Evolutionary conservation across 2,113 vertebrate genomes (phyloP).

Genomic region (Tetrao urogallus): DNA sequence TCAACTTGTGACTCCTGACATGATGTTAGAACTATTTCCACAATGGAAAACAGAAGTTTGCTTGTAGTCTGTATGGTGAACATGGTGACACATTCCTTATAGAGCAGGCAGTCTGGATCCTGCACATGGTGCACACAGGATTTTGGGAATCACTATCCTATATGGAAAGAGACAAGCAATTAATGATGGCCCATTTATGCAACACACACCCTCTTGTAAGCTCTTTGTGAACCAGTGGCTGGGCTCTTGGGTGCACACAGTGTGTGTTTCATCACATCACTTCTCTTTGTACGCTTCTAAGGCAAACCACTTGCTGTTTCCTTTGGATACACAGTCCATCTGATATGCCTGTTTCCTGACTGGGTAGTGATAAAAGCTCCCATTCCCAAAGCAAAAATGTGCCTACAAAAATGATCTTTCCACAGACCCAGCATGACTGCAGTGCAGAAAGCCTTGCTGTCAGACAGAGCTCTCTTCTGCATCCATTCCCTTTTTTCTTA

Average conservation of each 20-base stretch:
- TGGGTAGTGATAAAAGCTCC: background rate
- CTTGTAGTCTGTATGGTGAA: background rate
- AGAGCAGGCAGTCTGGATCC: background rate
- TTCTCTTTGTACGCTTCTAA: background rate
- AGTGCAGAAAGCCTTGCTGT: background rate
- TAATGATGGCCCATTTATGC: background rate
- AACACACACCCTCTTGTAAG: background rate
- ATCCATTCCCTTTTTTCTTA: background rate
- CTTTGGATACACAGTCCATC: background rate
- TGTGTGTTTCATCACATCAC: background rate
- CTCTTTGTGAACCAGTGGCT: background rate
- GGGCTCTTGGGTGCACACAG: background rate
- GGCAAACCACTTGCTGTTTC: background rate
- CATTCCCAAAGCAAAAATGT: background rate
- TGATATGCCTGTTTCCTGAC: background rate
- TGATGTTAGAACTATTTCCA: background rate
- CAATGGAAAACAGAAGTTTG: background rate
- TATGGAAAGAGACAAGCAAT: background rate
- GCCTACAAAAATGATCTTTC: background rate
- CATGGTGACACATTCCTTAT: background rate
- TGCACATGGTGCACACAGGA: fast-evolving
- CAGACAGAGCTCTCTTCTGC: background rate
- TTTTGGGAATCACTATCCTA: background rate
- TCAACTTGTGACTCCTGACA: background rate
- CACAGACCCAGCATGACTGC: background rate